These are phyloP conservation scores for Urocynchramus pylzowi DNA, from an alignment of 2,113 vertebrate species.

Conservation along the genomic window DNA sequence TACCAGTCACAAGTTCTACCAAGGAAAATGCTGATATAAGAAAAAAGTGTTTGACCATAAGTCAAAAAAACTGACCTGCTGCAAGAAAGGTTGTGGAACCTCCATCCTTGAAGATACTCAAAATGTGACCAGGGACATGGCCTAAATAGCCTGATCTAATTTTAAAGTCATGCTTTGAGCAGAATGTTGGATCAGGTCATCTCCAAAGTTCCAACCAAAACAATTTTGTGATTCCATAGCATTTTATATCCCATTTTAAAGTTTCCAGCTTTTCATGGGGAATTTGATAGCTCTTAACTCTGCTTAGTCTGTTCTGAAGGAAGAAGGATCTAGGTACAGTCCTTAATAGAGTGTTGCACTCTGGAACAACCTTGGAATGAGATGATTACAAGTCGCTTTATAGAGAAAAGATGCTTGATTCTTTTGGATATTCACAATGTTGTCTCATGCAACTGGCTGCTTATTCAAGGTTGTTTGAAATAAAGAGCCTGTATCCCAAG, in stretches of 20 bases:
- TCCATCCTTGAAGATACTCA: not conserved
- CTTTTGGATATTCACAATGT: not conserved
- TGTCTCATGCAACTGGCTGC: not conserved
- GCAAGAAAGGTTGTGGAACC: not conserved
- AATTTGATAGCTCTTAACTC: not conserved
- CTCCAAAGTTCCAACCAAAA: not conserved
- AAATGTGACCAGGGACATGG: not conserved
- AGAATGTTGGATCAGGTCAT: not conserved
- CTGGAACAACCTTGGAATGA: not conserved
- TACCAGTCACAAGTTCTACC: not conserved
- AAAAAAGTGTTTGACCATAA: not conserved
- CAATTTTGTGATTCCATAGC: not conserved
- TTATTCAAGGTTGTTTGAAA: not conserved
- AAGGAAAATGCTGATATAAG: not conserved
- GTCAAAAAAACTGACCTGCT: not conserved
- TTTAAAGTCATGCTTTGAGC: not conserved
- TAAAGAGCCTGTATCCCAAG: not conserved
- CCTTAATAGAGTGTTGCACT: not conserved
- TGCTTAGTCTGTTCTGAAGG: not conserved
- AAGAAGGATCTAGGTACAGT: not conserved
- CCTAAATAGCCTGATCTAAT: not conserved
- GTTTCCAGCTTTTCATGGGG: not conserved
- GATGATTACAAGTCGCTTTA: not conserved
- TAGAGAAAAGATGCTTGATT: not conserved
- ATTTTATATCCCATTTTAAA: not conserved